phyloP scores from a whole-genome alignment of 1,140 invertebrate genomes.

The Drosophila ficusphila region DNA sequence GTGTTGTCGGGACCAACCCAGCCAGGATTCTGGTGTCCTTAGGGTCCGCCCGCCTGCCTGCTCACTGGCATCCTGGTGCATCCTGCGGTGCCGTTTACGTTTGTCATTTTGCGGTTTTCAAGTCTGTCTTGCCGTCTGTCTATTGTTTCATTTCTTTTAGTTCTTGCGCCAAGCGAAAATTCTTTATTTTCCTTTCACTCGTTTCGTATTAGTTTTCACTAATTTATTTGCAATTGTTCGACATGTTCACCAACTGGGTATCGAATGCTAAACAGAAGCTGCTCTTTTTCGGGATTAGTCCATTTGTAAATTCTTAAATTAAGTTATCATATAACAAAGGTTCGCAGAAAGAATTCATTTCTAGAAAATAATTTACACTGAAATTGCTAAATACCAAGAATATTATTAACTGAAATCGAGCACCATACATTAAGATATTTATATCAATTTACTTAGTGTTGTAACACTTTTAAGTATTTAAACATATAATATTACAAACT shows the following conservation, averaged over 20 bases:
- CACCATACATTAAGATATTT: too few relatives aligned
- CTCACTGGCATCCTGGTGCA: not conserved
- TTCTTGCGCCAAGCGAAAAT: slow-evolving; percentile 26
- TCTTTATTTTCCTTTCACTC: slow-evolving; percentile 19
- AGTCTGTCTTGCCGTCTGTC: slow-evolving; percentile 15
- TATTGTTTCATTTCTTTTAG: slow-evolving; percentile 40
- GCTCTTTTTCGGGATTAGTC: slow-evolving; percentile 7
- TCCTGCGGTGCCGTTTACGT: slow-evolving; percentile 73
- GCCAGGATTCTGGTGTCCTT: slow-evolving; percentile 36
- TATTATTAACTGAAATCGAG: too few relatives aligned
- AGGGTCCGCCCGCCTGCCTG: slow-evolving; percentile 7
- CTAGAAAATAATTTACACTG: not conserved
- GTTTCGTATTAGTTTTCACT: slow-evolving; percentile 68
- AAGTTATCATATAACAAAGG: slow-evolving; percentile 22
- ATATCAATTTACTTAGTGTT: too few relatives aligned
- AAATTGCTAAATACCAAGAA: too few relatives aligned
- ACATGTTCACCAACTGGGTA: slow-evolving; percentile 8
- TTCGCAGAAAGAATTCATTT: not conserved
- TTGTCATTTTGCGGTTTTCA: slow-evolving; percentile 75
- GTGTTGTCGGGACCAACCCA: slow-evolving; percentile 70
- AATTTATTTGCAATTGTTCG: slow-evolving; percentile 55
- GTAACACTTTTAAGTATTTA: too few relatives aligned
- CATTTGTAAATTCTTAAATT: slow-evolving; percentile 11
- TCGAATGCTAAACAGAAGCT: slow-evolving; percentile 39
- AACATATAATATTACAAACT: too few relatives aligned